Evolutionary conservation across 2,797 vertebrate species (phyloP), one percentile per base, ranked within the genome.

Genomic region (Pseudotriccus pelzelni): DNA sequence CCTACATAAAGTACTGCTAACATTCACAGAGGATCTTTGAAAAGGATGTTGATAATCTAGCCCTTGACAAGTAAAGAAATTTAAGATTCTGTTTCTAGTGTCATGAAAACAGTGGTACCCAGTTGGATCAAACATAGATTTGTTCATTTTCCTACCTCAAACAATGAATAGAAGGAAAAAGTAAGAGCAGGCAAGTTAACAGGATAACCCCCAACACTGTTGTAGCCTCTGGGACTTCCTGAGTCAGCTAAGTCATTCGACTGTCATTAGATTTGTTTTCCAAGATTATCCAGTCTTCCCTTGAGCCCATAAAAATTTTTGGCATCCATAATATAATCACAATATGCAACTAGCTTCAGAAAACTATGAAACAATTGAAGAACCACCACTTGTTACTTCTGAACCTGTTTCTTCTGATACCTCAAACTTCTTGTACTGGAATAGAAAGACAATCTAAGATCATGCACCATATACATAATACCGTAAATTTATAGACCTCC

Each of bases 401-500:
- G 24, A 69, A 76, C 19, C 46, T 79, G 23, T 67, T 85, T 80
- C 34, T 30, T 72, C 28, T n/a, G n/a, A 64, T 41, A 73, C 4
- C 9, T 73, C 50, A 34, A 58, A 24, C 3, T 13, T 41, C 55
- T 72, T 46, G 21, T 36, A 36, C 11, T n/a, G 21, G 41, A 68
- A 74, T 17, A 44, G 19, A 69, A 41, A 56, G 6, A 23, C 14
- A 82, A 23, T 21, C 37, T 37, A 50, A 50, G 32, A 12, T 46
- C 36, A 6, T 0, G 1, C 6, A 25, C 6, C 14, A 59, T 46
- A 36, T 28, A 56, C 5, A 32, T 23, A 36, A 52, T 7, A 18
- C 6, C 17, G 3, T 17, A 30, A 67, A 53, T 46, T 74, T 47
- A 77, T 8, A 83, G 39, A 66, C 14, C 5, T 49, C 12, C 19